A percentile compares a stretch with the other conserved stretches of the same genome.
Conservation (phyloP, 2,113 vertebrate species). For the Chlamydotis undulata region DNA sequence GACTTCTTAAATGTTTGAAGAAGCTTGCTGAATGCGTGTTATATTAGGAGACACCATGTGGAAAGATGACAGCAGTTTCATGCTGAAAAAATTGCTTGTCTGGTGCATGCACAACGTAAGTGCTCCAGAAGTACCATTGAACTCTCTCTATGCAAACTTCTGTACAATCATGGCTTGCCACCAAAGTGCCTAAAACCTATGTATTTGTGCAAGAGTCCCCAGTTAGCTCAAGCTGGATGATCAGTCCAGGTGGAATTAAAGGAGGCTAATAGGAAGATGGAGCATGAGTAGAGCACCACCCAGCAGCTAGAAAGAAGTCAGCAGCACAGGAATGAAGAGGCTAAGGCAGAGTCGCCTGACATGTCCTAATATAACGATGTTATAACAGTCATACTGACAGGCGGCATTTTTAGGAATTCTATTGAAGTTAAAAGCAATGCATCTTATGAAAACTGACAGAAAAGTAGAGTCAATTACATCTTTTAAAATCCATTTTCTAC, state of each 20-base stretch:
- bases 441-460: background rate
- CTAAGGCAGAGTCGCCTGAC: background rate
- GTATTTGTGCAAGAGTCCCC: background rate
- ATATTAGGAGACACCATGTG: conserved; percentile 36
- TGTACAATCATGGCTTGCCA: background rate
- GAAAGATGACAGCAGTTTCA: conserved; percentile 35
- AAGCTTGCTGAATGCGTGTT: conserved; percentile 38
- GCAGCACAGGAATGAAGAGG: background rate
- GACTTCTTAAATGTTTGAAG: conserved; percentile 59
- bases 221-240: background rate
- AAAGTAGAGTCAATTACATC: background rate
- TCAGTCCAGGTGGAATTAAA: background rate
- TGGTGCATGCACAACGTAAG: background rate
- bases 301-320: background rate
- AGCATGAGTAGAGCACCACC: background rate
- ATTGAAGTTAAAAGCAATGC: background rate
- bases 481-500: background rate
- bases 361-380: background rate
- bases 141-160: background rate
- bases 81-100: background rate
- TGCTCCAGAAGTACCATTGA: background rate
- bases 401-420: background rate
- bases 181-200: background rate
- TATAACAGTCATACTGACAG: background rate
- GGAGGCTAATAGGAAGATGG: background rate